phyloP scores from a whole-genome alignment of 2,797 vertebrate genomes.

The Halcyon smyrnensis region DNA sequence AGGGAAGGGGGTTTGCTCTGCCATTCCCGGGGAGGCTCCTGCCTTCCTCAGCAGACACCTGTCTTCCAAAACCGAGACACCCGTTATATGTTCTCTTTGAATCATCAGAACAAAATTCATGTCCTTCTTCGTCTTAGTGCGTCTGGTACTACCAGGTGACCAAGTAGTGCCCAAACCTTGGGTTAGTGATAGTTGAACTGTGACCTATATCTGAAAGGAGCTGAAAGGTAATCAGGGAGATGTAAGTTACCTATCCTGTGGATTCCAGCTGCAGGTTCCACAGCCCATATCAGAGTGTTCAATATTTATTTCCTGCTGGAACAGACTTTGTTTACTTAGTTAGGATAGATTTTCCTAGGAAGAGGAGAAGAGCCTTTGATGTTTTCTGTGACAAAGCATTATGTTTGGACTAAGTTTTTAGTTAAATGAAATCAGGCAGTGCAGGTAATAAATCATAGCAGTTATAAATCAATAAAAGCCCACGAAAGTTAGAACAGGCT shows the following conservation, averaged over 20 bases:
- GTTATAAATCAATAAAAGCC: constrained; percentile 13
- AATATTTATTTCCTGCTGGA: background rate
- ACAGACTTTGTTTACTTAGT: background rate
- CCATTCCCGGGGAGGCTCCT: too few relatives aligned
- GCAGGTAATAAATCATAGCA: constrained; percentile 46
- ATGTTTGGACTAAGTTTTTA: constrained; percentile 2
- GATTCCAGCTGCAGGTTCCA: background rate
- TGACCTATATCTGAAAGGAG: background rate
- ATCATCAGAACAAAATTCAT: background rate
- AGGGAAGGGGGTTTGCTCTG: too few relatives aligned
- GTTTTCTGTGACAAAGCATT: background rate
- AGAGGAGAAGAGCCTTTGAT: constrained; percentile 1
- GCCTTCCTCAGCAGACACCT: too few relatives aligned
- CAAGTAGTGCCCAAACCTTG: background rate
- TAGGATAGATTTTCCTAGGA: constrained; percentile 11
- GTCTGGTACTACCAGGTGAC: background rate
- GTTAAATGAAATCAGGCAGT: constrained; percentile 25
- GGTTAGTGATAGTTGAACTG: background rate
- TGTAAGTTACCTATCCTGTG: background rate
- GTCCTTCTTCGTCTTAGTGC: background rate
- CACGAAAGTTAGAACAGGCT: background rate
- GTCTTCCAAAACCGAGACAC: too few relatives aligned
- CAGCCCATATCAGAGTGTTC: background rate
- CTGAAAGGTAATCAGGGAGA: background rate
- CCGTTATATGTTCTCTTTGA: background rate